Percentiles rank a stretch among this genome's conserved stretches.
These are phyloP conservation scores for Chloebia gouldiae DNA, from an alignment of 2,113 vertebrate species.

Conservation along the genomic window DNA sequence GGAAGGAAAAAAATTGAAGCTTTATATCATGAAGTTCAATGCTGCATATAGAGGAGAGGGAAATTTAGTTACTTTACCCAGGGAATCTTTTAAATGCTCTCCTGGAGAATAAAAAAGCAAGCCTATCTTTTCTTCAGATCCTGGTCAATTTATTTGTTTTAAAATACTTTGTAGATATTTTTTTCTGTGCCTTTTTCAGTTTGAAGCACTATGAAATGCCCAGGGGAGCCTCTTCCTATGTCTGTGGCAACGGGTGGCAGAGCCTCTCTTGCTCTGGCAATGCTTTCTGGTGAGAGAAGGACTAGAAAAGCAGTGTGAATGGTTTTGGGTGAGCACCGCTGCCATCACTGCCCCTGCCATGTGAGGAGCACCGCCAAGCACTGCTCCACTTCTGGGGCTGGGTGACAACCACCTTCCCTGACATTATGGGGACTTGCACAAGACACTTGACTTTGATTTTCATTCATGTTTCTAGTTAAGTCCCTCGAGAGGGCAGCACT, in stretches of 20 bases:
- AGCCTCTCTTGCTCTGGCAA: neutral
- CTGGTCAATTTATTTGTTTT: neutral
- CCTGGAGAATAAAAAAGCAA: neutral
- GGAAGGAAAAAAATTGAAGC: neutral
- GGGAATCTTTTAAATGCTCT: neutral
- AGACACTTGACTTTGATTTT: neutral
- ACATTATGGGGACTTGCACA: neutral
- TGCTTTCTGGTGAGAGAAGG: neutral
- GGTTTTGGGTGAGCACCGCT: neutral
- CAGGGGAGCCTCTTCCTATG: neutral
- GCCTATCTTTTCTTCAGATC: neutral
- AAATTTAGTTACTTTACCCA: neutral
- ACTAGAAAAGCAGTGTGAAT: neutral
- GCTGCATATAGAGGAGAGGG: neutral
- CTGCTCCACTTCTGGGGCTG: neutral
- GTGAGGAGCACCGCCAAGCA: neutral
- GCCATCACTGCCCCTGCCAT: neutral
- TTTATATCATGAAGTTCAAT: neutral
- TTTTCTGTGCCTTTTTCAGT: neutral
- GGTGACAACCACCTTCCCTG: neutral
- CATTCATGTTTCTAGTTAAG: neutral
- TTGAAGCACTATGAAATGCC: neutral
- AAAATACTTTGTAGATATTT: neutral
- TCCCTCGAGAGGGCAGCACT: neutral
- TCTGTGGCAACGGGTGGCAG: fast-evolving